Evolutionary conservation across 2,113 vertebrate species (phyloP), one percentile per base, ranked within the genome.

Genomic region (Formicarius rufipectus): DNA sequence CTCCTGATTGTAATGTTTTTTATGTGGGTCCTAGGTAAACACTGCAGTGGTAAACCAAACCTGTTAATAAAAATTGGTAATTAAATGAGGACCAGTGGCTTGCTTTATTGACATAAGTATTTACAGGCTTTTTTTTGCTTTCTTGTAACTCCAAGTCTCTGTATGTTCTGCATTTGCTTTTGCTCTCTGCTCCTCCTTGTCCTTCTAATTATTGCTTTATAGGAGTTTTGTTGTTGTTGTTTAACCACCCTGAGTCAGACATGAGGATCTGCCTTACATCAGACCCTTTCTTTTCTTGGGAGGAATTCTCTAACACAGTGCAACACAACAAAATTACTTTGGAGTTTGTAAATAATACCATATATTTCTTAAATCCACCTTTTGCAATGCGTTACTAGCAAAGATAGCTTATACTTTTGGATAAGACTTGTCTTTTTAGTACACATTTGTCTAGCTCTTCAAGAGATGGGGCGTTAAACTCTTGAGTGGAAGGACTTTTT

Each of bases 11-110:
- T 90, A 90, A 85, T 77, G 78, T 27, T 83, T 82, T 94, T 95
- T 91, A 93, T 74, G 83, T 53, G 60, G 88, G 68, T 73, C 47
- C 56, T 90, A 78, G 69, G 75, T 93, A 95, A 96, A 94, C 88
- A 96, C 52, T 37, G 47, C 37, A 45, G 60, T 68, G 90, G 82
- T 88, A 92, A 96, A 95, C 95, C 93, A 95, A 78, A 64, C 59
- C 85, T 94, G 87, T 95, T 94, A 90, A 96, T 90, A 95, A 95
- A 96, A 94, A 84, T 84, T 80, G 68, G 85, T 93, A 96, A 96
- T 95, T 91, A 93, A 94, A 88, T 67, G 90, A 94, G 67, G 55
- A 78, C 71, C 75, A 66, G 67, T 88, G 87, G 35, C 64, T 94
- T 87, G 67, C 67, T 94, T 94, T 96, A 95, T 94, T 96, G 90